These are phyloP conservation scores for Cydia fagiglandana DNA, from an alignment of 1,140 invertebrate genomes.

Conservation along the genomic window DNA sequence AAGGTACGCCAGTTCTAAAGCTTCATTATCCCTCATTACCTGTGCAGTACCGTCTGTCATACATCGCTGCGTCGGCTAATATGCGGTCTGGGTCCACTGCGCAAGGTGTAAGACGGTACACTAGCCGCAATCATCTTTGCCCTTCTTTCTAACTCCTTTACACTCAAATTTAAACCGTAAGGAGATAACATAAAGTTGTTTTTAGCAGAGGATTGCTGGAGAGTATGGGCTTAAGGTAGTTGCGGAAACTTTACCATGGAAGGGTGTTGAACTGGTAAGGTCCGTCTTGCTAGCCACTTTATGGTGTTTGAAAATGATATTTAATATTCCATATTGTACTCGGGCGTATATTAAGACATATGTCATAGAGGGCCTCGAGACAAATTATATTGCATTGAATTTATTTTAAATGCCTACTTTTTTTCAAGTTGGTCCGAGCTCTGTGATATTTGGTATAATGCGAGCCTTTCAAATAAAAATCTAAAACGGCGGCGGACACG, in stretches of 20 bases:
- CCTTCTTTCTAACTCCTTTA: neutral
- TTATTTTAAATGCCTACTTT: no score
- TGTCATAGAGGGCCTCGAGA: no score
- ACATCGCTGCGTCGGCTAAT: constrained; percentile 59
- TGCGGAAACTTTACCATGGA: constrained; percentile 7
- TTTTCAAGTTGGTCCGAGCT: no score
- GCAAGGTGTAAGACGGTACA: constrained; percentile 33
- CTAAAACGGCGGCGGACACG: no score
- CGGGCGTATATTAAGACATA: no score
- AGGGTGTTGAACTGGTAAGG: constrained; percentile 20
- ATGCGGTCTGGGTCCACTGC: constrained; percentile 51
- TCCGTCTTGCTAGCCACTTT: neutral
- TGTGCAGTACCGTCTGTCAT: constrained; percentile 66
- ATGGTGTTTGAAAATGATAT: neutral
- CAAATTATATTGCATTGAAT: no score
- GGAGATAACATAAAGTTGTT: neutral
- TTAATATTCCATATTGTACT: neutral
- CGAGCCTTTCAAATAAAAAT: no score
- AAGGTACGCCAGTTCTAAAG: constrained; percentile 27
- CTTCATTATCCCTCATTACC: neutral
- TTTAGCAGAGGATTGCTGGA: neutral
- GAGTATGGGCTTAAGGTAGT: neutral
- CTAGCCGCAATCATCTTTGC: constrained; percentile 3
- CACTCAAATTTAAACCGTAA: neutral
- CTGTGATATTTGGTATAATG: no score